A percentile compares a stretch with the other conserved stretches of the same genome.
These are phyloP conservation scores for Lysandra coridon DNA, from an alignment of 2,888 invertebrate genomes.

Conservation along the genomic window DNA sequence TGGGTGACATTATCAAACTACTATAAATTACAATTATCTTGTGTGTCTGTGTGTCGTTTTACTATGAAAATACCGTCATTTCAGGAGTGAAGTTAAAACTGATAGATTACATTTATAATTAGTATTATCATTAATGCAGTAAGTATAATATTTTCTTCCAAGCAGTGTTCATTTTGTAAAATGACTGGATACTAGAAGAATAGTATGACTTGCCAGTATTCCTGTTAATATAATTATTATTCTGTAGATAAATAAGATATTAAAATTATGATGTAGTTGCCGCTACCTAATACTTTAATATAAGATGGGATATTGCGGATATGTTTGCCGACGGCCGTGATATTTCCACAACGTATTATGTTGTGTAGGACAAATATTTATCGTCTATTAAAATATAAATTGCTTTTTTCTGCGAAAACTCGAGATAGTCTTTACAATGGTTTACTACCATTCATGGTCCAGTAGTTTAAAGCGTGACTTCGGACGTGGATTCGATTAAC, in stretches of 20 bases:
- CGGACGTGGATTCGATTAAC: not conserved
- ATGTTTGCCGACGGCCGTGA: constrained; percentile 33
- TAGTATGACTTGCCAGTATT: not conserved
- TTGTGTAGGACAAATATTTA: constrained; percentile 46
- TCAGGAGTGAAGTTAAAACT: too few relatives aligned
- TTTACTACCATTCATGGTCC: not conserved
- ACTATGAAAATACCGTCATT: too few relatives aligned
- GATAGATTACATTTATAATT: too few relatives aligned
- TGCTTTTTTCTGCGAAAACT: constrained; percentile 43
- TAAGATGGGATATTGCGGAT: constrained; percentile 30
- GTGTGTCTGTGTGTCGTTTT: too few relatives aligned
- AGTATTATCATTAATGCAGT: too few relatives aligned
- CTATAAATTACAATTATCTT: not conserved
- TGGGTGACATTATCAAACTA: not conserved
- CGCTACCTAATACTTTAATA: constrained; percentile 25
- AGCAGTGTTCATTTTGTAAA: too few relatives aligned
- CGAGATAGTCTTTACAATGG: not conserved
- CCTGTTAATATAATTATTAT: not conserved
- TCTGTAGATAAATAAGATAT: constrained; percentile 1
- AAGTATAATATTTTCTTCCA: too few relatives aligned
- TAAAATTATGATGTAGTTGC: constrained; percentile 8
- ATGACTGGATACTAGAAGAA: too few relatives aligned
- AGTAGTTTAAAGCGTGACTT: not conserved
- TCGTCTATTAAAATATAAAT: constrained; percentile 49
- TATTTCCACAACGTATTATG: constrained; percentile 48